Evolutionary conservation across 2,888 invertebrate species (phyloP).

Genomic region (Heliconius erato): DNA sequence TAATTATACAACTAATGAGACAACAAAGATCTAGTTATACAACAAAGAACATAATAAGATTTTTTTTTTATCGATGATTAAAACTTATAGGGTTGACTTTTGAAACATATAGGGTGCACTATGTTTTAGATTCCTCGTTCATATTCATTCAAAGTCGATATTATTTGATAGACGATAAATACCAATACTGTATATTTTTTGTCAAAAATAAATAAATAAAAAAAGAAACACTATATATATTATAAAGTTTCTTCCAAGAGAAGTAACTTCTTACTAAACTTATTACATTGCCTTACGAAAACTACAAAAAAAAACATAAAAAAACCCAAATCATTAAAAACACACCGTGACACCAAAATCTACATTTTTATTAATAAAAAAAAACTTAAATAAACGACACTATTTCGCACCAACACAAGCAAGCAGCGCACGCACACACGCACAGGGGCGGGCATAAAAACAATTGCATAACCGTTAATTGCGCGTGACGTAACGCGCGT

Average conservation of each 20-base stretch:
- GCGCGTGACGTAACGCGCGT: slow-evolving; percentile 32
- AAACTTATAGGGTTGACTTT: too few relatives aligned
- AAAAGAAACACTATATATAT: too few relatives aligned
- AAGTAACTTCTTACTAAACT: background rate
- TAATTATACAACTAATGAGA: too few relatives aligned
- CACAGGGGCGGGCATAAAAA: slow-evolving; percentile 27
- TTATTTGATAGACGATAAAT: too few relatives aligned
- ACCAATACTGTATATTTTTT: too few relatives aligned
- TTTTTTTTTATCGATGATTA: too few relatives aligned
- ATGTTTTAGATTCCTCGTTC: too few relatives aligned
- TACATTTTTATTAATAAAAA: background rate
- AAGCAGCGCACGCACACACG: background rate
- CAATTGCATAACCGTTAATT: slow-evolving; percentile 43
- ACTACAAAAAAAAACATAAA: background rate
- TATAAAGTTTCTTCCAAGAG: background rate
- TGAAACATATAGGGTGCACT: too few relatives aligned
- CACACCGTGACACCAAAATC: background rate
- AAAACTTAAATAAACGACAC: background rate
- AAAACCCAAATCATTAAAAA: background rate
- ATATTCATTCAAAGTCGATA: too few relatives aligned
- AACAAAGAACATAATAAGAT: too few relatives aligned
- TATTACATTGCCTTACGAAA: background rate
- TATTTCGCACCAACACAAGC: background rate
- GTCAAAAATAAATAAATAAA: too few relatives aligned
- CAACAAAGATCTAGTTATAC: too few relatives aligned